Base-by-base conservation (phyloP, 2,113 vertebrate species). In the Lepidothrix coronata region DNA sequence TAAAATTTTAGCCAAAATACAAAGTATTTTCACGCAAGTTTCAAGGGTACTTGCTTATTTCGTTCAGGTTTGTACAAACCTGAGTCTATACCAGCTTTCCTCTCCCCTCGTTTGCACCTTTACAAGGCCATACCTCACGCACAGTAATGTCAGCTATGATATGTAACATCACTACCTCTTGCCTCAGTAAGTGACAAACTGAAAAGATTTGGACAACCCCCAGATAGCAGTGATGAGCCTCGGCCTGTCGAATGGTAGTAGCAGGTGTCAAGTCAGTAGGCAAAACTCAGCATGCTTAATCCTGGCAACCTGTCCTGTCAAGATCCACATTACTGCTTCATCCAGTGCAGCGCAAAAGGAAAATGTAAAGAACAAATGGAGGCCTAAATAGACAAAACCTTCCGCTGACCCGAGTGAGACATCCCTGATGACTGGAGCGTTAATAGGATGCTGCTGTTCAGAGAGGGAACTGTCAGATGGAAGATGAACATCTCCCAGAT, bases 401-500 rank as follows among this genome's bases (percentile, higher is more conserved):
- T 96, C 91, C 63, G 24, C 31, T 89, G 91, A 94, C 88, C 90
- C 2, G 44, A 70, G 51, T 39, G 43, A 87, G 62, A 79, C 67
- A 67, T 63, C 88, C 88, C 85, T 14, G 44, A 90, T 93, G 96
- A 93, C 93, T 91, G 72, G 59, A 85, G 85, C 5, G 2, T 62
- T 95, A 93, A 95, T 93, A 94, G 88, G 88, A 94, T 81, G 93
- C 84, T 95, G 91, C 77, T 76, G 81, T 80, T 96, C 70, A 37
- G 84, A 89, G 85, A 44, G 62, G 43, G 70, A 81, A 85, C 49
- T 52, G 52, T 90, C 39, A 63, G 70, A 94, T 90, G 88, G 90
- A 86, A 91, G 95, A 96, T 49, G 87, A 97, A 96, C 85, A 67
- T 95, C 92, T 97, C 93, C 93, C 85, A 95, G 63, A 70, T 81